Evolutionary conservation across 2,888 invertebrate genomes (phyloP), one percentile per base, ranked within the genome.

Genomic region (Lamproptera curius): DNA sequence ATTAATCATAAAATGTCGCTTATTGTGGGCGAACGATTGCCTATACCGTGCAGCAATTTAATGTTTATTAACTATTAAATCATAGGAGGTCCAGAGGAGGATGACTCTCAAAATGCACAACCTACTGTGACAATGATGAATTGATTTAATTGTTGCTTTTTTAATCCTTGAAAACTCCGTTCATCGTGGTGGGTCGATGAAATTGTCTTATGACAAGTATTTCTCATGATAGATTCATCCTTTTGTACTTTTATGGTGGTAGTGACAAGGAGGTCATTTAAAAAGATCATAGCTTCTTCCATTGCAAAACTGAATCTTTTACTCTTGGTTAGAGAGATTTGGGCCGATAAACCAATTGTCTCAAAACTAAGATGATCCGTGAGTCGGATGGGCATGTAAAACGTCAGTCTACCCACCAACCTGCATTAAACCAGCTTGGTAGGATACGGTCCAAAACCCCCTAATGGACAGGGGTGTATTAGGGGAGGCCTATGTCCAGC

Each of bases 1-100:
- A 83, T 82, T 79, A 80, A 84, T 84, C 78, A 74, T 69, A 51
- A 70, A 70, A 76, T 79, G 78, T 81, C 80, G 55, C 62, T 71
- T 73, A 68, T 84, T 82, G 80, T 80, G 59, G 60, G 50, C 54
- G 54, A 55, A 60, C 68, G 71, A 73, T 76, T 73, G 65, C 67
- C 62, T 62, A 42, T 52, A 26, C 59, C 60, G 61, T 53, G 50
- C 46, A 47, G 55, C 57, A 59, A 58, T 65, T 57, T 65, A 58
- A 58, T 60, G 63, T 65, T 59, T 61, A 67, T 69, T 63, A 65
- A 64, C 61, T 67, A 63, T 57, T 54, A 37, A 17, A 36, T 28
- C 16, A 56, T 54, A 55, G 62, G 58, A 56, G 51, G 52, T 53
- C 47, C 46, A 41, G 38, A 50, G 47, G 43, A 23, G 42, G 43